Evolutionary conservation across 2,888 invertebrate genomes (phyloP).

Genomic region (Cheilosia variabilis): DNA sequence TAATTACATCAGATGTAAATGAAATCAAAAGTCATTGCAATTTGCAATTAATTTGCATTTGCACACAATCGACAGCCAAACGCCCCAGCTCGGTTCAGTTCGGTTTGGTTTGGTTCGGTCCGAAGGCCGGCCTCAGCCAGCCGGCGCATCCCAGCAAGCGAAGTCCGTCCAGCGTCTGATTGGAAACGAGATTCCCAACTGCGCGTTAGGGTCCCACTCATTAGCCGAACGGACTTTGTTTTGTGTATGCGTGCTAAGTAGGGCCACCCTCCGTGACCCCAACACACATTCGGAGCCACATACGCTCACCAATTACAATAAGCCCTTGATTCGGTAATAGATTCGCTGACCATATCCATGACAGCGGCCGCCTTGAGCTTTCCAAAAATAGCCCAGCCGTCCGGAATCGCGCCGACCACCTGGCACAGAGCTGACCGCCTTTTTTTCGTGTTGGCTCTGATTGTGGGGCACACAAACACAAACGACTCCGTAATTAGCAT

Average conservation of each 20-base stretch:
- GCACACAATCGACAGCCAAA: constrained; percentile 23
- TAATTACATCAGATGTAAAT: constrained; percentile 74
- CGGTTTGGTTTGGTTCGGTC: constrained; percentile 3
- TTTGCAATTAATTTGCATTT: constrained; percentile 75
- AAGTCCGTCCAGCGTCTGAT: constrained; percentile 50
- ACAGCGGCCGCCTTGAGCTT: constrained; percentile 41
- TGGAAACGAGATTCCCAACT: constrained; percentile 46
- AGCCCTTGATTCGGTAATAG: constrained; percentile 20
- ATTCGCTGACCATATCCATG: constrained; percentile 13
- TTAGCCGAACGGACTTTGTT: constrained; percentile 16
- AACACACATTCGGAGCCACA: neutral
- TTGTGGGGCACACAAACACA: constrained; percentile 10
- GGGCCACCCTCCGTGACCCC: constrained; percentile 14
- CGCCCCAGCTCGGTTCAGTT: neutral
- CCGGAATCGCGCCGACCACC: constrained; percentile 41
- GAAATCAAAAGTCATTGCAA: constrained; percentile 74
- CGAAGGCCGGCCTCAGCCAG: constrained; percentile 6
- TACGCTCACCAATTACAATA: constrained; percentile 24
- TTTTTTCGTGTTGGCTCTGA: neutral
- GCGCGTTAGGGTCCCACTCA: constrained; percentile 29
- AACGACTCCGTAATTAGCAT: constrained; percentile 32
- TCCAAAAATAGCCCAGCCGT: constrained; percentile 42
- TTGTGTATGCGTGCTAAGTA: neutral
- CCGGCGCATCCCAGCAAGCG: constrained; percentile 50
- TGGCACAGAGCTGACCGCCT: constrained; percentile 27